phyloP scores from a whole-genome alignment of 2,797 vertebrate species.

The Rhinatrema bivittatum region DNA sequence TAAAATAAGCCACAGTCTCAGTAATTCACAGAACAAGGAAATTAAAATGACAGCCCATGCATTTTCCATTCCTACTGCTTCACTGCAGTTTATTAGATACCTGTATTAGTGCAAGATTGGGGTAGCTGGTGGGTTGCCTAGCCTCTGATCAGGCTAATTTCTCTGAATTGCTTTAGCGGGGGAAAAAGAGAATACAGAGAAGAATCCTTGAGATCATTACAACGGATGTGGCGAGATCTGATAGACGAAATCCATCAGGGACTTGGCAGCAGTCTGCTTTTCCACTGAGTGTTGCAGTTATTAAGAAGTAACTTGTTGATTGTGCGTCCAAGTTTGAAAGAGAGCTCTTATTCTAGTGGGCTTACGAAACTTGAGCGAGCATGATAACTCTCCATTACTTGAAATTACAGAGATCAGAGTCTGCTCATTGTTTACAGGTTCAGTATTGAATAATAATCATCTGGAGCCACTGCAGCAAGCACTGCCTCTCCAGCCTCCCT shows the following conservation, averaged over 20 bases:
- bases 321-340: constrained; percentile 1
- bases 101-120: neutral
- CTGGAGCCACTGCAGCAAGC: constrained; percentile 1
- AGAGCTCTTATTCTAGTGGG: neutral
- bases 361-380: constrained; percentile 2
- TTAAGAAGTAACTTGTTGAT: neutral
- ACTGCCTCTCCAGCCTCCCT: neutral
- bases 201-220: neutral
- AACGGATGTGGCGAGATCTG: neutral
- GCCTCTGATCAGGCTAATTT: neutral
- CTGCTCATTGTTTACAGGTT: neutral
- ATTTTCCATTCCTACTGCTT: constrained; percentile 8
- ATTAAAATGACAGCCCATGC: constrained; percentile 1
- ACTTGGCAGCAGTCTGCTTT: neutral
- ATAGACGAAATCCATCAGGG: neutral
- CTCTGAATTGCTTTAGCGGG: neutral
- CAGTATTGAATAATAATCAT: constrained; percentile 1
- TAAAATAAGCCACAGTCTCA: constrained; percentile 24
- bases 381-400: neutral
- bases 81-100: constrained; percentile 21
- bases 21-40: constrained; percentile 22
- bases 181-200: neutral
- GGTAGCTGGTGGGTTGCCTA: constrained; percentile 11
- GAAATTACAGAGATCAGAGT: neutral
- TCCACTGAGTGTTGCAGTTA: neutral